These are phyloP conservation scores for Heteronetta atricapilla DNA, from an alignment of 2,113 vertebrate genomes.

Conservation along the genomic window DNA sequence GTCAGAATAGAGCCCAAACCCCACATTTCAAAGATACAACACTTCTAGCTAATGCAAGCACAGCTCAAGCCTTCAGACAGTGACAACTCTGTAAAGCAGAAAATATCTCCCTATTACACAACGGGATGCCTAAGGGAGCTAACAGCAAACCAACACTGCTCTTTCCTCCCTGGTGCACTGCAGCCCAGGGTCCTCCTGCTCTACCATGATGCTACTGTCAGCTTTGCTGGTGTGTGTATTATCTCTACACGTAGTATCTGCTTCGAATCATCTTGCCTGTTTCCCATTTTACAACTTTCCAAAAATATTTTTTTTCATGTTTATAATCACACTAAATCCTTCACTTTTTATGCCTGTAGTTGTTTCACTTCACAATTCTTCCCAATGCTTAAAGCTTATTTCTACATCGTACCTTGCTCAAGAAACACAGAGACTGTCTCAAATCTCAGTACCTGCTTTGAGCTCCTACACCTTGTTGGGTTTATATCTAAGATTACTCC, in stretches of 20 bases:
- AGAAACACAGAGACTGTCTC: neutral
- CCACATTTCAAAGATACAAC: neutral
- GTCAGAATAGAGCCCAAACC: neutral
- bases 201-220: neutral
- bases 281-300: no score
- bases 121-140: neutral
- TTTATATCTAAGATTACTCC: neutral
- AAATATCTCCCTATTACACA: neutral
- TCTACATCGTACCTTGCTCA: neutral
- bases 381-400: neutral
- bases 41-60: neutral
- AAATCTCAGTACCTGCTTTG: neutral
- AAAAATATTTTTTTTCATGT: no score
- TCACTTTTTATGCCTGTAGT: no score
- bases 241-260: neutral
- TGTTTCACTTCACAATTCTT: neutral
- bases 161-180: neutral
- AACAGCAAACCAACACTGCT: neutral
- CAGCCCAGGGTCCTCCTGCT: neutral
- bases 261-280: no score
- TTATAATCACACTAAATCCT: no score
- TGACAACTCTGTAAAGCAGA: neutral
- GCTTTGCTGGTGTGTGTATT: neutral
- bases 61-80: neutral
- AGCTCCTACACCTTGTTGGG: neutral